Base-by-base conservation (phyloP, 2,888 invertebrate species). In the Vandiemenella viatica region DNA sequence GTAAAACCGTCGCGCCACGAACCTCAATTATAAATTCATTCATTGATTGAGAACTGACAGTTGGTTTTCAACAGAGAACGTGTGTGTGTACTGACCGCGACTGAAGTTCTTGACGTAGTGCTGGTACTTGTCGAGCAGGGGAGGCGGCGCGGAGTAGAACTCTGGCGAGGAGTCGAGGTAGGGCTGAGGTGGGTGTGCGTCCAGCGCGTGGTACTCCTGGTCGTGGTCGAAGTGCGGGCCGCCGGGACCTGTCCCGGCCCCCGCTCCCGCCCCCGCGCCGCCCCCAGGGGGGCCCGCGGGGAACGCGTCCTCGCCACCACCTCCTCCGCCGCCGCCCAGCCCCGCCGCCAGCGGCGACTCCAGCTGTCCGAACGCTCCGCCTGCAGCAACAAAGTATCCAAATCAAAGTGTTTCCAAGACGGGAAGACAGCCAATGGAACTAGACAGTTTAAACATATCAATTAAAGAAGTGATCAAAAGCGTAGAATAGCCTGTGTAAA, bases 21-120 rank as follows among this genome's bases (percentile, higher is more conserved):
- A n/a, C n/a, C n/a, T n/a, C n/a, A n/a, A n/a, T n/a, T n/a, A n/a
- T n/a, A n/a, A n/a, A n/a, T n/a, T n/a, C n/a, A n/a, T n/a, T n/a
- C n/a, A n/a, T n/a, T n/a, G n/a, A n/a, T n/a, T n/a, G n/a, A n/a
- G n/a, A n/a, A n/a, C n/a, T n/a, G n/a, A n/a, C n/a, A n/a, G n/a
- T n/a, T n/a, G n/a, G n/a, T n/a, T n/a, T n/a, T n/a, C n/a, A n/a
- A n/a, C 77, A 77, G 56, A 80, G 67, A 15, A 46, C 16, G 16
- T 15, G 38, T 42, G 20, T 20, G 7, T 13, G 17, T 15, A 55
- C 70, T 72, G 57, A 80, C 82, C 76, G 75, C 82, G 73, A 50
- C 78, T 74, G 65, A 81, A 83, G 60, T 74, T 77, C 68, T 83
- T 83, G 62, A 76, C 76, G 64, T 79, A 79, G 54, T 75, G 72